Conservation (phyloP, 2,888 invertebrate genomes). For the Ferrisia virgata region DNA sequence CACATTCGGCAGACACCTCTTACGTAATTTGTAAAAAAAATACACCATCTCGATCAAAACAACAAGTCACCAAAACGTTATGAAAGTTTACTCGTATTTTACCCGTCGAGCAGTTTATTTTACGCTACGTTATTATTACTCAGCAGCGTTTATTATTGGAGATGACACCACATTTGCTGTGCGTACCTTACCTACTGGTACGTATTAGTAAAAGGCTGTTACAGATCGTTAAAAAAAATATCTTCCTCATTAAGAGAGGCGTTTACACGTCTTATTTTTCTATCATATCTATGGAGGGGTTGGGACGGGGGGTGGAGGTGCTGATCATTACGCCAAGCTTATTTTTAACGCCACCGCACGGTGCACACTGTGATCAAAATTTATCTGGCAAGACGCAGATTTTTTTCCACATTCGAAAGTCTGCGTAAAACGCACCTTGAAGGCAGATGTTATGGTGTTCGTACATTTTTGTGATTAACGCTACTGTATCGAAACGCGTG, state of each 20-base stretch:
- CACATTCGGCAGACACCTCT: too few species aligned
- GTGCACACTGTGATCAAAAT: background rate
- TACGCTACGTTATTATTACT: background rate
- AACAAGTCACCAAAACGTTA: background rate
- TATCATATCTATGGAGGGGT: background rate
- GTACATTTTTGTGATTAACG: background rate
- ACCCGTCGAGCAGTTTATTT: background rate
- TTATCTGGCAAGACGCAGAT: background rate
- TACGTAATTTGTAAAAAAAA: background rate
- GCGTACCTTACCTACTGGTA: too few species aligned
- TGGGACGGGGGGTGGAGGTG: background rate
- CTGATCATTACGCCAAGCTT: background rate
- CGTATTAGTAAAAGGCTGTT: background rate
- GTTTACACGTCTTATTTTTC: background rate
- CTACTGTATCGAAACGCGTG: background rate
- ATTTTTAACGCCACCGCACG: background rate
- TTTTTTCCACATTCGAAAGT: background rate
- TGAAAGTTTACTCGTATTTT: background rate
- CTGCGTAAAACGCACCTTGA: background rate
- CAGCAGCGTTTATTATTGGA: slow-evolving; percentile 1
- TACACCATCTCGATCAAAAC: background rate
- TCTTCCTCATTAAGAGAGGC: background rate
- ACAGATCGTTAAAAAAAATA: background rate
- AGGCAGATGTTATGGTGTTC: background rate
- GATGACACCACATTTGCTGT: background rate